Evolutionary conservation across 2,888 invertebrate species (phyloP).

Genomic region (Latheticus oryzae): DNA sequence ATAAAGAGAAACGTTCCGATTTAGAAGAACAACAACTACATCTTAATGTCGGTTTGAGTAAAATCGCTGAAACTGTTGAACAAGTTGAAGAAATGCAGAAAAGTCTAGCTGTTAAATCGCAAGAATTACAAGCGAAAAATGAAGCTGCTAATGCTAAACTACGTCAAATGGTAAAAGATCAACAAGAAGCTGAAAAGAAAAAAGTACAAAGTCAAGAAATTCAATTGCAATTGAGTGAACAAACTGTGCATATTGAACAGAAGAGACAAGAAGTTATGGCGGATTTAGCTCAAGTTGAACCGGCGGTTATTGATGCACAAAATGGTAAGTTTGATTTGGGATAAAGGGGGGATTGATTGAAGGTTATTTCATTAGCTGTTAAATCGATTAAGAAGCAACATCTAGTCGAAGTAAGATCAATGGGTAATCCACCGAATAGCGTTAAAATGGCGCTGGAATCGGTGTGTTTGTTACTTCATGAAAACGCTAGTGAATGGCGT

Average conservation of each 20-base stretch:
- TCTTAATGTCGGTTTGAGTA: slow-evolving; percentile 97
- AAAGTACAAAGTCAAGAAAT: slow-evolving; percentile 98
- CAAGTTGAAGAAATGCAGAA: slow-evolving; percentile 99
- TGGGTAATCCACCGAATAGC: slow-evolving; percentile 93
- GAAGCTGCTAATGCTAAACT: slow-evolving; percentile 99
- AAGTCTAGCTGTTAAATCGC: slow-evolving; percentile 95
- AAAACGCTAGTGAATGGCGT: slow-evolving; percentile 94
- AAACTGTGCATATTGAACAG: slow-evolving; percentile 92
- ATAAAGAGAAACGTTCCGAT: slow-evolving; percentile 97
- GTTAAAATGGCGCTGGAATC: slow-evolving; percentile 96
- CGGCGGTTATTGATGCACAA: slow-evolving; percentile 98
- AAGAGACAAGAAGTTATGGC: slow-evolving; percentile 96
- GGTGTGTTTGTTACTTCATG: slow-evolving; percentile 92
- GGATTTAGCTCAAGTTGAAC: slow-evolving; percentile 97
- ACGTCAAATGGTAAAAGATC: slow-evolving; percentile 99
- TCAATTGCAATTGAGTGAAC: slow-evolving; percentile 82
- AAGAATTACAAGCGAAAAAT: slow-evolving; percentile 96
- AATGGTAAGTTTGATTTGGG: slow-evolving; percentile 80
- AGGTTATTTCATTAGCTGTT: slow-evolving; percentile 73
- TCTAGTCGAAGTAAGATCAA: slow-evolving; percentile 92
- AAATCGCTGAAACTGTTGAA: slow-evolving; percentile 99
- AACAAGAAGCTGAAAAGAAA: slow-evolving; percentile 99
- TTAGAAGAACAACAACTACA: slow-evolving; percentile 99
- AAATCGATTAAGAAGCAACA: slow-evolving; percentile 97
- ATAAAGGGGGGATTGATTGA: slow-evolving; percentile 20